These are phyloP conservation scores for Eunapius fragilis DNA, from an alignment of 37 sponge, comb jelly and placozoan species.

Conservation along the genomic window DNA sequence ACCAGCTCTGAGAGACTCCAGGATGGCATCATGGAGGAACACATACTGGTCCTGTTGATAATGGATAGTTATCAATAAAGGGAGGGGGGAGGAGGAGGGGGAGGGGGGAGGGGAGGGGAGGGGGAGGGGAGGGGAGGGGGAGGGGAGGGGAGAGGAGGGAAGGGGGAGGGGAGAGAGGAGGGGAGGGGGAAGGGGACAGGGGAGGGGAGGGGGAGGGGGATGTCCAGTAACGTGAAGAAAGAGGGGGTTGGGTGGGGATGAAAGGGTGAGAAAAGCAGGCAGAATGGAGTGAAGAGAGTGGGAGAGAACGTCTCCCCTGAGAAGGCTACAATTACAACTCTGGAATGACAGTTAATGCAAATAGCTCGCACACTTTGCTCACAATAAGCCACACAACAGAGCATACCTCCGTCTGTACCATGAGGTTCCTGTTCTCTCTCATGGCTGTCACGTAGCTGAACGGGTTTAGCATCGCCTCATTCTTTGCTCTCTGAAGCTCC, in stretches of 20 bases:
- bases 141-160: too few species aligned
- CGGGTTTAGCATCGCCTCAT: constrained; percentile 67
- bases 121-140: background rate
- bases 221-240: background rate
- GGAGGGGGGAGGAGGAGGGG: too few species aligned
- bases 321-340: too few species aligned
- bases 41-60: constrained; percentile 79
- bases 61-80: background rate
- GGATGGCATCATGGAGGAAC: constrained; percentile 92
- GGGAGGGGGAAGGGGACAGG: background rate
- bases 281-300: too few species aligned
- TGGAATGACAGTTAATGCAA: too few species aligned
- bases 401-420: constrained; percentile 92
- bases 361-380: too few species aligned
- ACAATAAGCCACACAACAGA: background rate
- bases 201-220: background rate
- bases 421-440: constrained; percentile 81
- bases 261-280: too few species aligned
- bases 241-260: background rate
- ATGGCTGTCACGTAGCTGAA: constrained; percentile 67
- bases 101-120: background rate
- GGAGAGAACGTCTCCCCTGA: too few species aligned
- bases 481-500: constrained; percentile 75
- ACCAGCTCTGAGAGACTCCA: constrained; percentile 78
- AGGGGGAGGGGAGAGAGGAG: too few species aligned